These are phyloP conservation scores for Pseudococcus viburni DNA, from an alignment of 2,888 invertebrate genomes.

Conservation along the genomic window DNA sequence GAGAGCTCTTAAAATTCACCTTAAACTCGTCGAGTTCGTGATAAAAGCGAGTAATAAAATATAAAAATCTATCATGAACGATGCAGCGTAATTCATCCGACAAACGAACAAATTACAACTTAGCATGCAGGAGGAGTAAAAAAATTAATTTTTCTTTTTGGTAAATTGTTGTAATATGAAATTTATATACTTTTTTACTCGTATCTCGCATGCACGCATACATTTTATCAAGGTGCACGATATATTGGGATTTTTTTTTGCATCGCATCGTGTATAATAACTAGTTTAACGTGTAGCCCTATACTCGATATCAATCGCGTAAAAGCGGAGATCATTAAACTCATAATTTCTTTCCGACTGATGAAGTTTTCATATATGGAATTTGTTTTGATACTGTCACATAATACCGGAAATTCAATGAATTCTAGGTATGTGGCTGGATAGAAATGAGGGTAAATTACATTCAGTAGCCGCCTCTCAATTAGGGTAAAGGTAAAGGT, in stretches of 20 bases:
- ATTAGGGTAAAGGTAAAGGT: conserved; percentile 14
- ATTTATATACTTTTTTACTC: background rate
- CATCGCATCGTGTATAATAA: conserved; percentile 6
- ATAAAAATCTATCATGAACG: conserved; percentile 7
- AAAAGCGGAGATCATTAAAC: conserved; percentile 14
- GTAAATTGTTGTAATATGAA: conserved; percentile 14
- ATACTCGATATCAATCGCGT: conserved; percentile 7
- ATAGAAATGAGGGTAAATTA: background rate
- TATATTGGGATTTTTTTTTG: background rate
- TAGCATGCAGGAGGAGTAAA: conserved; percentile 2
- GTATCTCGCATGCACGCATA: conserved; percentile 13
- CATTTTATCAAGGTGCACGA: conserved; percentile 14
- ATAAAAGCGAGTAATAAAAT: conserved; percentile 5
- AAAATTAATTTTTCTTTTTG: conserved; percentile 5
- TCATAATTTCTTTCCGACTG: background rate
- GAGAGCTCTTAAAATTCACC: conserved; percentile 14
- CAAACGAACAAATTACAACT: conserved; percentile 14
- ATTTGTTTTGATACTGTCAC: conserved; percentile 14
- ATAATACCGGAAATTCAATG: background rate
- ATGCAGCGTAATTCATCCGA: conserved; percentile 1
- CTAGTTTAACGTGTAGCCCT: background rate
- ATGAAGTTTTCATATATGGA: background rate
- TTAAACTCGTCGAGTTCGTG: background rate
- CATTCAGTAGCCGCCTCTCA: background rate
- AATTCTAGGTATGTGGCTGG: background rate